Conservation (phyloP, 2,888 invertebrate genomes). For the Pseudococcus jackbeardsleyi region DNA sequence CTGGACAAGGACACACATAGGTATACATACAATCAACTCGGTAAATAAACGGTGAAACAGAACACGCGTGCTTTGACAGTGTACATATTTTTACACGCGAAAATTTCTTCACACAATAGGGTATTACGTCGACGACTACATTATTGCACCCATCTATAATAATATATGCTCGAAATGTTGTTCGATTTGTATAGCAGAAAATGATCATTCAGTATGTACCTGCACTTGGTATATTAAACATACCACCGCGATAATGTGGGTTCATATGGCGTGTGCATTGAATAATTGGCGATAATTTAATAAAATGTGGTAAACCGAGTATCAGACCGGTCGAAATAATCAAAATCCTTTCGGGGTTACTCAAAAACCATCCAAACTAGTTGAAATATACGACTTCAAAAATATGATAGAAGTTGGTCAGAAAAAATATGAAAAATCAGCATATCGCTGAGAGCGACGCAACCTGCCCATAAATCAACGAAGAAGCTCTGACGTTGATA, state of each 20-base stretch:
- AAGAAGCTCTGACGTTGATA: not conserved
- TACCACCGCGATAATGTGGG: not conserved
- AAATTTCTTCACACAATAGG: slow-evolving; percentile 46
- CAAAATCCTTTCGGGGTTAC: not conserved
- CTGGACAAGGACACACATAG: not conserved
- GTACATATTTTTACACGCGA: slow-evolving; percentile 15
- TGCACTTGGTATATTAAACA: not conserved
- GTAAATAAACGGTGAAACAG: slow-evolving; percentile 22
- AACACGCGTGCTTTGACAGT: slow-evolving; percentile 36
- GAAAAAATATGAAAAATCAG: not conserved
- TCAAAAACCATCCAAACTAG: not conserved
- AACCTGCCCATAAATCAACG: not conserved
- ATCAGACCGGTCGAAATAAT: not conserved
- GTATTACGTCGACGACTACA: slow-evolving; percentile 31
- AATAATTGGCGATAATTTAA: slow-evolving; percentile 28
- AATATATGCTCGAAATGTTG: slow-evolving; percentile 28
- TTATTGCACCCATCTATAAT: slow-evolving; percentile 43
- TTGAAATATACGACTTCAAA: not conserved
- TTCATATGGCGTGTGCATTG: not conserved
- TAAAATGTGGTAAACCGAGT: not conserved
- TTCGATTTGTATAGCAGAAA: slow-evolving; percentile 3
- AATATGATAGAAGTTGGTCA: not conserved
- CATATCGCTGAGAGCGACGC: not conserved
- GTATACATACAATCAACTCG: not conserved
- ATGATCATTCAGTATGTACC: not conserved